Percentiles rank a stretch among this genome's conserved stretches.
These are phyloP conservation scores for Thunnus maccoyii DNA, from an alignment of 2,113 vertebrate species.

Conservation along the genomic window DNA sequence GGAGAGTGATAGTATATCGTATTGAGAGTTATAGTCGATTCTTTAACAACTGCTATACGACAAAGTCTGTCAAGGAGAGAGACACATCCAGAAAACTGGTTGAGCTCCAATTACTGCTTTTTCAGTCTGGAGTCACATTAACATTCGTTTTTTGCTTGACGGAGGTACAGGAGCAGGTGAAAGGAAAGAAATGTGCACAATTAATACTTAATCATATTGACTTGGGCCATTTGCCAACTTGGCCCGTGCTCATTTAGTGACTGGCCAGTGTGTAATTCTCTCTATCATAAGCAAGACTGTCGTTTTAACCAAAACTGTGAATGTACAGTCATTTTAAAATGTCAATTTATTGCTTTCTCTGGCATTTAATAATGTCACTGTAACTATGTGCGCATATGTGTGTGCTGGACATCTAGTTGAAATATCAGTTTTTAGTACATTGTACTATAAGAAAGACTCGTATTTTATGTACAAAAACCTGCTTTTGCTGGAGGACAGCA, in stretches of 20 bases:
- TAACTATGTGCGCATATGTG: constrained; percentile 22
- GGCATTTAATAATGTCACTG: constrained; percentile 58
- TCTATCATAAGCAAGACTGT: constrained; percentile 24
- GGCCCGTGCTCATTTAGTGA: constrained; percentile 24
- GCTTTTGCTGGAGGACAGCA: constrained; percentile 6
- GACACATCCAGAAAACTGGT: neutral
- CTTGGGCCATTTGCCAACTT: constrained; percentile 24
- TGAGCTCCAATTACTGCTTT: constrained; percentile 10
- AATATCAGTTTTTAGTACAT: constrained; percentile 39
- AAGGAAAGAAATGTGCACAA: constrained; percentile 25
- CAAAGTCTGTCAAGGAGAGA: constrained; percentile 20
- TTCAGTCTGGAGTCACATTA: neutral
- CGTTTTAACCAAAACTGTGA: constrained; percentile 36
- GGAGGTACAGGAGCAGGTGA: constrained; percentile 16
- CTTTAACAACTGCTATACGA: neutral
- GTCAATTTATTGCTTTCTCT: constrained; percentile 43
- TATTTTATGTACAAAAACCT: constrained; percentile 12
- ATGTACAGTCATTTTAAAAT: constrained; percentile 46
- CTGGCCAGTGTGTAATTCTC: constrained; percentile 16
- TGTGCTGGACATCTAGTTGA: constrained; percentile 28
- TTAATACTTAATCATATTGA: constrained; percentile 18
- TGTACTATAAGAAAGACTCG: constrained; percentile 6
- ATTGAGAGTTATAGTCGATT: neutral
- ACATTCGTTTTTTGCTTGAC: neutral
- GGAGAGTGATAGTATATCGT: neutral